Percentiles rank a stretch among this genome's conserved stretches.
phyloP scores from a whole-genome alignment of 2,113 vertebrate species.

The Uria aalge region DNA sequence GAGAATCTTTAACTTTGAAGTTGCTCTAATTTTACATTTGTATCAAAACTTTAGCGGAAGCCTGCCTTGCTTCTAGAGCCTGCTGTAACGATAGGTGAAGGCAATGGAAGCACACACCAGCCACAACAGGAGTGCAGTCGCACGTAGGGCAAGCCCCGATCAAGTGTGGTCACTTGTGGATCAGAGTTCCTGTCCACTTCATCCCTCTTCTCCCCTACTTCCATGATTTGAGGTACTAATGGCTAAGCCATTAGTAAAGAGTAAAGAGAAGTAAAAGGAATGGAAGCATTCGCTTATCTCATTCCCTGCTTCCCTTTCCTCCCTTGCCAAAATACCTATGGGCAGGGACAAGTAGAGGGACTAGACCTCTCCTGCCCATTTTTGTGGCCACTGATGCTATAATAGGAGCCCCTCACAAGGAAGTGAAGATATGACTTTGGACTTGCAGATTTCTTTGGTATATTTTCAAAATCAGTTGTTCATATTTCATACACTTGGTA shows the following conservation, averaged over 20 bases:
- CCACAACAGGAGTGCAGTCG: neutral
- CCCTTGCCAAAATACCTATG: neutral
- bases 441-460: neutral
- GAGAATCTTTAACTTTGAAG: neutral
- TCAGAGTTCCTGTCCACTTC: neutral
- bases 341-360: neutral
- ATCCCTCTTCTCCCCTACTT: neutral
- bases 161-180: neutral
- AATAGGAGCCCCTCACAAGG: neutral
- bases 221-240: neutral
- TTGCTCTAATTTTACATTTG: neutral
- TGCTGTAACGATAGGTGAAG: neutral
- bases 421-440: neutral
- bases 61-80: neutral
- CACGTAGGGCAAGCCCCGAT: rapidly evolving
- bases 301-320: neutral
- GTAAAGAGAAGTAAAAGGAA: neutral
- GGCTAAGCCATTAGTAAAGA: neutral
- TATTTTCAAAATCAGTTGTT: neutral
- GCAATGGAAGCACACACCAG: neutral
- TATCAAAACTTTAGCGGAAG: neutral
- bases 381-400: neutral
- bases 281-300: neutral
- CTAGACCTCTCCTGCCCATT: neutral
- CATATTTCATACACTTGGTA: neutral